phyloP scores from a whole-genome alignment of 2,113 vertebrate species.

The Aphyosemion australe region DNA sequence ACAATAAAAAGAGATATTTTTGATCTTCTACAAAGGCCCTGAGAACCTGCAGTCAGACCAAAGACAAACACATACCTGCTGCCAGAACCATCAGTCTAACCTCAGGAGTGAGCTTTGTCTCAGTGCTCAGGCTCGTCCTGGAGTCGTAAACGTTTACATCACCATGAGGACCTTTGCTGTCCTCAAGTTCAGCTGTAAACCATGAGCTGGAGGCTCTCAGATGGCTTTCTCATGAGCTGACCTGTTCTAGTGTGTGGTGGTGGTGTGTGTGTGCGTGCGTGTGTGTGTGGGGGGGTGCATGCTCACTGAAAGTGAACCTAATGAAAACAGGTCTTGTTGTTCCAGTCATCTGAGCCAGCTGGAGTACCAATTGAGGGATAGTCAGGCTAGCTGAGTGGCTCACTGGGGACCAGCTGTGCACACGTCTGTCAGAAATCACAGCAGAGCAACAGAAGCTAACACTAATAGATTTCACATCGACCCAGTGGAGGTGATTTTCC shows the following conservation, averaged over 20 bases:
- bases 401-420: conserved; percentile 54
- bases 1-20: too few species aligned
- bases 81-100: too few species aligned
- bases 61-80: too few species aligned
- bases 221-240: conserved; percentile 43
- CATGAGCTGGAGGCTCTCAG: background rate
- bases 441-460: conserved; percentile 50
- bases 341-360: conserved; percentile 70
- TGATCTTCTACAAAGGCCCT: too few species aligned
- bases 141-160: too few species aligned
- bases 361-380: conserved; percentile 68
- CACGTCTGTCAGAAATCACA: conserved; percentile 45
- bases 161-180: too few species aligned
- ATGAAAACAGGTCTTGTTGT: conserved; percentile 68
- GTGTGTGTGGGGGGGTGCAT: background rate
- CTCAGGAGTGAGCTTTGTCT: too few species aligned
- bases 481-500: conserved; percentile 43
- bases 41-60: too few species aligned
- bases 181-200: too few species aligned
- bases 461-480: conserved; percentile 51
- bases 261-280: background rate
- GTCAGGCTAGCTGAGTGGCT: conserved; percentile 13
- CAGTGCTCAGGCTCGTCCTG: too few species aligned
- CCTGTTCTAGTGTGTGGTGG: too few species aligned
- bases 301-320: conserved; percentile 34